Base-by-base conservation (phyloP, 2,888 invertebrate species). In the Hylaea fasciaria region DNA sequence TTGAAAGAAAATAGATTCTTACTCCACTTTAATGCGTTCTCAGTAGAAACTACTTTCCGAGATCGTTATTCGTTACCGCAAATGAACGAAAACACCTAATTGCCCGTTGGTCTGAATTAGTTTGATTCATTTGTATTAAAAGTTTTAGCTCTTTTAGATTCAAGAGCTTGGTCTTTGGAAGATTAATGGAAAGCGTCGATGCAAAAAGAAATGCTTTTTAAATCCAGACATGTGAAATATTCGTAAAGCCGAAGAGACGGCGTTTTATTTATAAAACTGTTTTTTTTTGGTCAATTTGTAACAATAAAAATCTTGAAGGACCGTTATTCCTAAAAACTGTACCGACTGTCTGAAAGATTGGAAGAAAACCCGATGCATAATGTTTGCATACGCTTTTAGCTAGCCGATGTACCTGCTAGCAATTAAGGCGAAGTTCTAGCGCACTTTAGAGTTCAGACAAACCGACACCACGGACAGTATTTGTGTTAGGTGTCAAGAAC, bases 401-500 rank as follows among this genome's bases (percentile, higher is more conserved):
- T 0, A n/a, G 2, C 40, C 7, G 37, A 57, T 45, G 44, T 53
- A 39, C 13, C 37, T 17, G 46, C 37, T 16, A 39, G 63, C 43
- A 64, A 64, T 66, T 62, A 60, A 50, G 47, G 43, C 48, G 16
- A 59, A 64, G 56, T 62, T 61, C 39, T 29, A 51, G 59, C 41
- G 56, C 59, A 59, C 54, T 56, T n/a, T 57, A 39, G 50, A 64
- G 61, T 63, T 62, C 56, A 57, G 58, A 57, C 56, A 54, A 54
- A 61, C 64, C 49, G 50, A 48, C 52, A 51, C 57, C 37, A 28
- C 22, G 39, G 50, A 57, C 57, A 62, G 64, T 68, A 66, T 65
- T 69, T 66, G 69, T 66, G 59, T 69, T 66, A 62, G 66, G 62
- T 65, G 65, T 65, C 68, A 58, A 70, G 70, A 52, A 52, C 55